Conservation (phyloP, 1,140 invertebrate species). For the Drepana arcuata region DNA sequence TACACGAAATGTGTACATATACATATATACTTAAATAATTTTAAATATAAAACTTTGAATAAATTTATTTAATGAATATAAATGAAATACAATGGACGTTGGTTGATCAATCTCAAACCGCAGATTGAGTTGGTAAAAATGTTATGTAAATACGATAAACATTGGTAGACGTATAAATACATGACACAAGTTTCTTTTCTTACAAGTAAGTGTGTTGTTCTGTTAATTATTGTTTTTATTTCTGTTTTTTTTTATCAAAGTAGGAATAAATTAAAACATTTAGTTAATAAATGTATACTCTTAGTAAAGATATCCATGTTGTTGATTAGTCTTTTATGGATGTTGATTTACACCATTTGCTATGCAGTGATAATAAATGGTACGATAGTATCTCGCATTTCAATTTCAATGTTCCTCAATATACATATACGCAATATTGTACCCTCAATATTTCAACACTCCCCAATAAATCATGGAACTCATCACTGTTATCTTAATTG, state of each 20-base stretch:
- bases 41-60: too few relatives aligned
- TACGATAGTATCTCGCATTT: conserved; percentile 42
- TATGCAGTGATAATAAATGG: conserved; percentile 68
- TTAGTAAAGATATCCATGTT: conserved; percentile 65
- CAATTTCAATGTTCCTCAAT: too few relatives aligned
- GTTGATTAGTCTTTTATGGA: conserved; percentile 68
- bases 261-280: conserved; percentile 45
- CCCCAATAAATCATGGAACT: too few relatives aligned
- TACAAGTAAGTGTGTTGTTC: conserved; percentile 57
- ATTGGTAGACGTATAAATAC: conserved; percentile 46
- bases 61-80: too few relatives aligned
- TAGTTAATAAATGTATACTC: conserved; percentile 43
- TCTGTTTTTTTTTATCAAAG: conserved; percentile 53
- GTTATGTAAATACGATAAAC: too few relatives aligned
- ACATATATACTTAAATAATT: too few relatives aligned
- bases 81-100: too few relatives aligned
- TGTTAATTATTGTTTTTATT: conserved; percentile 66
- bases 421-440: too few relatives aligned
- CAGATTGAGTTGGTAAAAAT: too few relatives aligned
- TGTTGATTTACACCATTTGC: conserved; percentile 67
- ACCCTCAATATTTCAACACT: neutral
- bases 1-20: too few relatives aligned
- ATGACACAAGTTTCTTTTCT: conserved; percentile 56
- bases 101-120: too few relatives aligned
- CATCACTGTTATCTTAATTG: too few relatives aligned